Base-by-base conservation (phyloP, 2,113 vertebrate genomes). In the Lota lota region DNA sequence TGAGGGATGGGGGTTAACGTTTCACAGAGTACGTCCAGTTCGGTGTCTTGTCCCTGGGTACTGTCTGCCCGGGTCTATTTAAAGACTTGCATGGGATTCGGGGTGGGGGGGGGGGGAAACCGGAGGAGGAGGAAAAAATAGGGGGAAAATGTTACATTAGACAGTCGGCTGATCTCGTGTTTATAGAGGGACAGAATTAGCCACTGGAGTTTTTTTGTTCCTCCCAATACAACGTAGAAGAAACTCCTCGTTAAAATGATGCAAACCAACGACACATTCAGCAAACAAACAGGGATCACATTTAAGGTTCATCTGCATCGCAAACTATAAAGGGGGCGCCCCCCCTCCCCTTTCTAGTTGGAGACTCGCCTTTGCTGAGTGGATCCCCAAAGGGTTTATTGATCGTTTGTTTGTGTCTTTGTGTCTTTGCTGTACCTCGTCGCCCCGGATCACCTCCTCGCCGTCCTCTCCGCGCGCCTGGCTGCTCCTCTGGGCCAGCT, bases 361-460 rank as follows among this genome's bases (percentile, higher is more conserved):
- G n/a, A n/a, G n/a, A n/a, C 2, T 33, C 28, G 0, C 28, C 28
- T 4, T 33, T 33, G 28, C 7, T 33, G 28, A 33, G 7, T 47
- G 40, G 10, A 47, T 47, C 40, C 28, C 40, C 40, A 47, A 47
- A 47, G 40, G 40, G 40, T 47, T 47, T 11, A 10, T 47, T 47
- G 6, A 47, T 47, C 10, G 2, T 14, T 1, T 2, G 10, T 47
- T 11, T 14, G 40, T 47, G 28, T 33, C 28, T 33, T n/a, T n/a
- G n/a, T n/a, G 28, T 33, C 28, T 33, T 6, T 33, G 28, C 28
- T 33, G 63, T 89, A 98, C 97, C 95, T 98, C 95, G 10, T 99
- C 96, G 22, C 92, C 93, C 67, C 91, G 93, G 73, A 95, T 70
- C 71, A 95, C 79, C 77, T 96, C 93, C 0, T 91, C 83, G 24